A percentile compares a stretch with the other conserved stretches of the same genome.
Evolutionary conservation across 53 echinoderm and acorn worm species (phyloP).

Genomic region (Echinarachnius parma): DNA sequence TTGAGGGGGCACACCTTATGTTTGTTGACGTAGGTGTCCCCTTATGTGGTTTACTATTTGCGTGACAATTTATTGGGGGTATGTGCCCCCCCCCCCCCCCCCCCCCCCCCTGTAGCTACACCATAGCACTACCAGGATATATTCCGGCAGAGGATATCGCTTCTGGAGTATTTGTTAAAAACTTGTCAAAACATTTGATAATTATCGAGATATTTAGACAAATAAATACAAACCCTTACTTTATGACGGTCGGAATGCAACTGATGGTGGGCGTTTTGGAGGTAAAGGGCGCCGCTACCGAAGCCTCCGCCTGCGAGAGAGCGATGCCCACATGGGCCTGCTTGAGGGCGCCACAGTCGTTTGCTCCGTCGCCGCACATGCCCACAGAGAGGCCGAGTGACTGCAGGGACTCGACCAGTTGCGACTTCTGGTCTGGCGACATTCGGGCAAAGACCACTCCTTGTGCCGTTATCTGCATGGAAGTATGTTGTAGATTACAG

Average conservation of each 20-base stretch:
- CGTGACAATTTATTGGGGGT: too few relatives aligned
- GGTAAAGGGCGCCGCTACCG: slow-evolving; percentile 95
- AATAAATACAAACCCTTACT: slow-evolving; percentile 44
- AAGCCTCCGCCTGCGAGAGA: slow-evolving; percentile 82
- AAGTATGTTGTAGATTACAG: background rate
- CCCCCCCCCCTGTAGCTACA: too few relatives aligned
- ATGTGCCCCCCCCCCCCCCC: too few relatives aligned
- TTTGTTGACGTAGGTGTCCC: too few relatives aligned
- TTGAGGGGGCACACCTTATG: too few relatives aligned
- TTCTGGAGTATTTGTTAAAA: too few relatives aligned
- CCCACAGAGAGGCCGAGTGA: slow-evolving; percentile 69
- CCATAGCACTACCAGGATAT: too few relatives aligned
- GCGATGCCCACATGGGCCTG: slow-evolving; percentile 93
- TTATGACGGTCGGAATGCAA: slow-evolving; percentile 82
- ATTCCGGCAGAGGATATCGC: too few relatives aligned
- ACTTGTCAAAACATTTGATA: too few relatives aligned
- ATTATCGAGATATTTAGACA: too few relatives aligned
- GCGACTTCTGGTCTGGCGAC: slow-evolving; percentile 90
- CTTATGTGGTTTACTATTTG: too few relatives aligned
- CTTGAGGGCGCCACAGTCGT: slow-evolving; percentile 97
- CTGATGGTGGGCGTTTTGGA: slow-evolving; percentile 88
- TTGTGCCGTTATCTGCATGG: slow-evolving; percentile 57
- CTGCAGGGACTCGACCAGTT: slow-evolving; percentile 79
- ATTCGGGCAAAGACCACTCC: slow-evolving; percentile 89
- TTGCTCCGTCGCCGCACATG: slow-evolving; percentile 98